These are phyloP conservation scores for Tautogolabrus adspersus DNA, from an alignment of 2,113 vertebrate genomes.

Conservation along the genomic window DNA sequence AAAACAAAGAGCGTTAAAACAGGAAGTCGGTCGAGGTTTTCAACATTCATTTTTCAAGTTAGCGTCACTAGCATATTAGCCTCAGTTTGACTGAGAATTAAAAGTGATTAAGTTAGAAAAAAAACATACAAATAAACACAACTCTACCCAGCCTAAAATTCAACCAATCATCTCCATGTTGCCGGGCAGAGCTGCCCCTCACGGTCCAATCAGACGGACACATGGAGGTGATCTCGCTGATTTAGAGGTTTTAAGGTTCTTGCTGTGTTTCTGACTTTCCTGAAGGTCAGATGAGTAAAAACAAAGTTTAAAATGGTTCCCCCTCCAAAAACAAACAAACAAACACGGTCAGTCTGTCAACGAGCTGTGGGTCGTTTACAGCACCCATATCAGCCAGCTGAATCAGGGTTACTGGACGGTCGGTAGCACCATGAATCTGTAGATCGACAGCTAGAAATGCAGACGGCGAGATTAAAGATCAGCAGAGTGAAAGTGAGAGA, in stretches of 20 bases:
- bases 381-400: constrained; percentile 90
- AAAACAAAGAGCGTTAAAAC: constrained; percentile 70
- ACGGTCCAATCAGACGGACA: constrained; percentile 84
- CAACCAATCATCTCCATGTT: constrained; percentile 79
- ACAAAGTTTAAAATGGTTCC: constrained; percentile 49
- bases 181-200: constrained; percentile 64
- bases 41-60: constrained; percentile 90
- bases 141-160: constrained; percentile 15
- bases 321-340: constrained; percentile 56
- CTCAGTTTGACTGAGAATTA: constrained; percentile 94
- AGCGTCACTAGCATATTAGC: constrained; percentile 88
- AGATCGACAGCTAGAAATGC: constrained; percentile 87
- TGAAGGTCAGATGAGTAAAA: constrained; percentile 82
- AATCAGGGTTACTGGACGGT: constrained; percentile 93
- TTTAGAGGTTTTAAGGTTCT: constrained; percentile 86
- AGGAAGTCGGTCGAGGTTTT: constrained; percentile 82
- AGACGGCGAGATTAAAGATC: constrained; percentile 20
- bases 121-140: constrained; percentile 62
- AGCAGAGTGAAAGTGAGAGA: not conserved
- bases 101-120: constrained; percentile 80
- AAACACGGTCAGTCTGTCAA: constrained; percentile 50
- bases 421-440: constrained; percentile 96
- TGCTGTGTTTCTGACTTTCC: constrained; percentile 84
- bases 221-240: constrained; percentile 58
- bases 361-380: constrained; percentile 69